Evolutionary conservation across 2,888 invertebrate species (phyloP), one percentile per base, ranked within the genome.

Genomic region (Amiota minor): DNA sequence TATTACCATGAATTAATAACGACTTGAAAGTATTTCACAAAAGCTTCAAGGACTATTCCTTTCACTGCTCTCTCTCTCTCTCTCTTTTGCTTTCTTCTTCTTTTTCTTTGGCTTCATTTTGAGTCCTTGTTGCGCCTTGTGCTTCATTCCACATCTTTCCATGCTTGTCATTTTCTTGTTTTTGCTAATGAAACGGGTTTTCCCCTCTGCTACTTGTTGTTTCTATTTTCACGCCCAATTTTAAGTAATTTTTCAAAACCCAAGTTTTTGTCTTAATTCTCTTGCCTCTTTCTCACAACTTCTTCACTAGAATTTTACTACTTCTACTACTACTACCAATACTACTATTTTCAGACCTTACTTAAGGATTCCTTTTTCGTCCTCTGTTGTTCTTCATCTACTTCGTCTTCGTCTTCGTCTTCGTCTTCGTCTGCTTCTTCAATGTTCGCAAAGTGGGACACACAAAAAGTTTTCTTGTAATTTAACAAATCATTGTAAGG

Each of bases 201-300:
- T 9, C 45, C 53, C 9, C 45, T 8, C 46, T 53, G 16, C 14
- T 18, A 14, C 46, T n/a, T 6, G 14, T 18, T 16, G 12, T 16
- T 53, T 11, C 71, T 68, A 77, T 78, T 85, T 82, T 84, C 77
- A 81, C 76, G 81, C 80, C 79, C 85, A 80, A 78, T 82, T 83
- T 84, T 53, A 62, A 76, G 83, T 77, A 77, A 83, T 85, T 85
- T 84, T 81, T 85, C 79, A 84, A 79, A 77, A 75, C 76, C 77
- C 76, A 73, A 77, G 75, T 76, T 79, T 78, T 59, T 18, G 18
- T 20, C 20, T 16, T 59, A 23, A 3, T 35, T 6, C 35, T 35
- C 35, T 2, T 35, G 14, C 35, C 23, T 4, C 9, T 35, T 35
- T n/a, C n/a, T n/a, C n/a, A n/a, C n/a, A n/a, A n/a, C 10, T 62